Evolutionary conservation across 1,140 invertebrate genomes (phyloP).

Genomic region (Drosophila tani): DNA sequence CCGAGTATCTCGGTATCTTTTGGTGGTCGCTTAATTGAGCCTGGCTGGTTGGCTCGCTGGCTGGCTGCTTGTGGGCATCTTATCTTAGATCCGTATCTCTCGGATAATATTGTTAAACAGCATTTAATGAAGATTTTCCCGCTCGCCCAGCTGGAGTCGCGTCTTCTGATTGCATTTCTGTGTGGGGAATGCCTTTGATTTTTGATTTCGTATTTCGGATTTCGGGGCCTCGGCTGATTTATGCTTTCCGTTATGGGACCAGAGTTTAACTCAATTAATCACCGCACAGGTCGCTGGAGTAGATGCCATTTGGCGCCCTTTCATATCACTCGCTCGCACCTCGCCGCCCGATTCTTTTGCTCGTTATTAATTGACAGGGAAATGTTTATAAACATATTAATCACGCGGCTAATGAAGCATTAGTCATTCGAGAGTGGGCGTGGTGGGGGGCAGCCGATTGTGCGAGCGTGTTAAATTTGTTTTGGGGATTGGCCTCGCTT

Average conservation of each 20-base stretch:
- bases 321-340: slow-evolving; percentile 38
- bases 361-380: slow-evolving; percentile 79
- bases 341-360: slow-evolving; percentile 25
- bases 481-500: slow-evolving; percentile 35
- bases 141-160: slow-evolving; percentile 61
- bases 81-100: slow-evolving; percentile 79
- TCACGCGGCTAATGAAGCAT: slow-evolving; percentile 79
- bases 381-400: slow-evolving; percentile 84
- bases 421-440: slow-evolving; percentile 62
- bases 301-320: slow-evolving; percentile 66
- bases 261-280: slow-evolving; percentile 53
- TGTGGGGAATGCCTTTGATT: slow-evolving; percentile 31
- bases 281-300: slow-evolving; percentile 30
- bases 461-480: slow-evolving; percentile 64
- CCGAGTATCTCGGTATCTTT: slow-evolving; percentile 52
- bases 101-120: slow-evolving; percentile 80
- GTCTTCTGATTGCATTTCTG: slow-evolving; percentile 49
- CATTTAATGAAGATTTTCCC: slow-evolving; percentile 80
- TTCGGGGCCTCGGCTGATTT: slow-evolving; percentile 40
- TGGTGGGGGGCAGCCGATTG: slow-evolving; percentile 27
- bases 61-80: slow-evolving; percentile 56
- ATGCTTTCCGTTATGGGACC: slow-evolving; percentile 59
- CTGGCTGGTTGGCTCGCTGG: slow-evolving; percentile 19
- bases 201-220: slow-evolving; percentile 23
- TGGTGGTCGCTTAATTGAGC: slow-evolving; percentile 78